Percentiles rank a stretch among this genome's conserved stretches.
Conservation (phyloP, 2,888 invertebrate species). For the Eristalis arbustorum region DNA sequence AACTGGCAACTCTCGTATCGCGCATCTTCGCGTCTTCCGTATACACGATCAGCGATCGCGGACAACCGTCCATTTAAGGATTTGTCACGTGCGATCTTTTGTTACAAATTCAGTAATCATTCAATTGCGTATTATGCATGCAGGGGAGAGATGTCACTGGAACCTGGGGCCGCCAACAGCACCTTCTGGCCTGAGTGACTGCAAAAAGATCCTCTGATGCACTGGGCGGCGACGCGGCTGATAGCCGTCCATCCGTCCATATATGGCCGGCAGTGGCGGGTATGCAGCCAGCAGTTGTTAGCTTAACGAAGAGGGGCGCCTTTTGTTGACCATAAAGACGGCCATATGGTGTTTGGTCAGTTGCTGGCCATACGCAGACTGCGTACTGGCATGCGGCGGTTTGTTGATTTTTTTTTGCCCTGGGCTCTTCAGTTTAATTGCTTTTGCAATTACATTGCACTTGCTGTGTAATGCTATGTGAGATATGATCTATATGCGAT, state of each 20-base stretch:
- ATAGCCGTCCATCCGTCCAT: conserved; percentile 74
- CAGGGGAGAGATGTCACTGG: conserved; percentile 56
- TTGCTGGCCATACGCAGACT: conserved; percentile 9
- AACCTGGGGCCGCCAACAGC: conserved; percentile 47
- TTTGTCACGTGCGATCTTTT: conserved; percentile 80
- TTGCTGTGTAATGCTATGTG: conserved; percentile 51
- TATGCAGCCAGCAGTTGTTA: conserved; percentile 66
- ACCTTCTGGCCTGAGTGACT: conserved; percentile 55
- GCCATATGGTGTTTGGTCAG: conserved; percentile 71
- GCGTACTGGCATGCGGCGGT: conserved; percentile 8
- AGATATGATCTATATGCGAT: conserved; percentile 56
- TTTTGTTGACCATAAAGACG: conserved; percentile 72
- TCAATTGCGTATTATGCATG: conserved; percentile 74
- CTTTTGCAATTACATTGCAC: conserved; percentile 66
- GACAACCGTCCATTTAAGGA: conserved; percentile 77
- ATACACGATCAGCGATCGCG: conserved; percentile 48
- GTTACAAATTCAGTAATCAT: conserved; percentile 80
- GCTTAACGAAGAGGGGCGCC: conserved; percentile 72
- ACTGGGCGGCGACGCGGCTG: conserved; percentile 71
- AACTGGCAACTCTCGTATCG: conserved; percentile 57
- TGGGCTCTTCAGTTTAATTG: conserved; percentile 45
- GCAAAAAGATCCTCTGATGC: conserved; percentile 68
- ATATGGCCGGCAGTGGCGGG: conserved; percentile 73
- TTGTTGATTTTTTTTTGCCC: not conserved
- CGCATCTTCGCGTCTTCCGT: not conserved